Evolutionary conservation across 2,113 vertebrate genomes (phyloP).

Genomic region (Crypturellus undulatus): DNA sequence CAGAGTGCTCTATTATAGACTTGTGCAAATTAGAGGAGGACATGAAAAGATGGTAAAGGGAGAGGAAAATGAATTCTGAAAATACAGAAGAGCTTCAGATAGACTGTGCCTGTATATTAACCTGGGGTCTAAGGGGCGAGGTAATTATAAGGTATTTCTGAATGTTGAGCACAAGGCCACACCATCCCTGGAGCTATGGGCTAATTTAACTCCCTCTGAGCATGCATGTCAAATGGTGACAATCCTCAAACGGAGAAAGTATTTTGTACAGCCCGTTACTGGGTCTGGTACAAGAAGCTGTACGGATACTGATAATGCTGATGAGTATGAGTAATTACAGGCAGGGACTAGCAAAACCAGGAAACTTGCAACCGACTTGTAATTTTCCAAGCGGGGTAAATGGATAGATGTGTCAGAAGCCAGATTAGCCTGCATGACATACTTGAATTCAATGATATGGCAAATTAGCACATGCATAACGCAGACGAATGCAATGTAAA

Average conservation of each 20-base stretch:
- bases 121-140: neutral
- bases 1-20: neutral
- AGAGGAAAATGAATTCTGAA: neutral
- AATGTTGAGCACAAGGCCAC: neutral
- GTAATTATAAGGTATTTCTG: neutral
- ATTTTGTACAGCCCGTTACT: neutral
- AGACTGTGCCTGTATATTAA: neutral
- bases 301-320: neutral
- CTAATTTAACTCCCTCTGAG: neutral
- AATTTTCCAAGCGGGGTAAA: neutral
- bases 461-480: neutral
- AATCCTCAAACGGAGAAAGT: neutral
- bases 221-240: neutral
- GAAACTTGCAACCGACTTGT: neutral
- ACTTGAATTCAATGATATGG: accelerated
- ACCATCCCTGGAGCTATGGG: neutral
- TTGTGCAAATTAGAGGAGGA: neutral
- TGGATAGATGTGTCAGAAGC: accelerated
- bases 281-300: neutral
- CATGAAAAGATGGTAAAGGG: neutral
- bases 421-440: neutral
- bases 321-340: neutral
- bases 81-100: neutral
- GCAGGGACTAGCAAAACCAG: neutral
- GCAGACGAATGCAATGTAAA: neutral